These are phyloP conservation scores for Brachyopa scutellaris DNA, from an alignment of 2,888 invertebrate genomes.

Conservation along the genomic window DNA sequence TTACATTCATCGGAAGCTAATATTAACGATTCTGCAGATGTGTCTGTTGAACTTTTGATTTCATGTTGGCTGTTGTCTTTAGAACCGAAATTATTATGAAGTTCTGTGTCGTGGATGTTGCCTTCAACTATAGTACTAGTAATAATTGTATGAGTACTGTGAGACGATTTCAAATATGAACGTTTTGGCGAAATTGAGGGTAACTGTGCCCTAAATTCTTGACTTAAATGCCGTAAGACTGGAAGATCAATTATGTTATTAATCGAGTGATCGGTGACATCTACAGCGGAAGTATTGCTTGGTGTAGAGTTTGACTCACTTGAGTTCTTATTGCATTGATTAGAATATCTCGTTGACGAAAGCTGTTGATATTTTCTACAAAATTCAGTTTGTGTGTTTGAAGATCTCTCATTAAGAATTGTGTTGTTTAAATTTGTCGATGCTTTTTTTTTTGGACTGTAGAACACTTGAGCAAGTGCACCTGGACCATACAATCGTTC, in stretches of 20 bases:
- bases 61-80: neutral
- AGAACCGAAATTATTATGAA: neutral
- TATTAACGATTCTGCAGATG: conserved; percentile 46
- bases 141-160: conserved; percentile 13
- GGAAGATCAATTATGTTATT: conserved; percentile 83
- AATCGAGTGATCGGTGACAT: conserved; percentile 57
- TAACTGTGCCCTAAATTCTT: conserved; percentile 93
- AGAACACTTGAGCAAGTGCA: conserved; percentile 92
- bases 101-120: neutral
- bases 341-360: conserved; percentile 79
- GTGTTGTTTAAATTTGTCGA: conserved; percentile 38
- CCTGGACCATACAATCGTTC: conserved; percentile 94
- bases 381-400: conserved; percentile 78
- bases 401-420: conserved; percentile 28
- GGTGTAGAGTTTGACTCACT: conserved; percentile 32
- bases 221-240: conserved; percentile 91
- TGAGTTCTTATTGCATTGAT: conserved; percentile 77
- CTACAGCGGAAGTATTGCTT: conserved; percentile 13
- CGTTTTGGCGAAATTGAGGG: conserved; percentile 85
- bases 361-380: conserved; percentile 80
- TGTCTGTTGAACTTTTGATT: conserved; percentile 43
- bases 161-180: conserved; percentile 21
- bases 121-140: neutral
- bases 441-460: conserved; percentile 83
- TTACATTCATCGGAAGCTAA: conserved; percentile 13